phyloP scores from a whole-genome alignment of 2,797 vertebrate genomes.

The Clarias platycephalus region DNA sequence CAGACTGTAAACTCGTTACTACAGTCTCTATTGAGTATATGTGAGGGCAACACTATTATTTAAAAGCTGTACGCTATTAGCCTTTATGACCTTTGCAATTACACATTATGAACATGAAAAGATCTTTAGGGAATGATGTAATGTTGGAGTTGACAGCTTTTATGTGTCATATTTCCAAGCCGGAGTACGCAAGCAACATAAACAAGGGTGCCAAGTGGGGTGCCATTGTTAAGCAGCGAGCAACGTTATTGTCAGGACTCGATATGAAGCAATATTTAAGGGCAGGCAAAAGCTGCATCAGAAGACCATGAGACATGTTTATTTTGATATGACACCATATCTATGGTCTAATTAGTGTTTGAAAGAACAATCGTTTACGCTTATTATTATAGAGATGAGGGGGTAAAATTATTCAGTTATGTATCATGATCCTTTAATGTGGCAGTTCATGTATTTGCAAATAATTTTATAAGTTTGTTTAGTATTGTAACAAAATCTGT shows the following conservation, averaged over 20 bases:
- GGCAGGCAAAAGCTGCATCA: background rate
- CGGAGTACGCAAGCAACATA: background rate
- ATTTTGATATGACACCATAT: no score
- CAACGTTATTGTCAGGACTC: background rate
- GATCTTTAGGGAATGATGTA: background rate
- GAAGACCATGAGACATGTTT: no score
- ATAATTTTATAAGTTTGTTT: no score
- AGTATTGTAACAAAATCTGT: no score
- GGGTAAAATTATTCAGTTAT: no score
- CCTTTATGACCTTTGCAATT: conserved; percentile 1
- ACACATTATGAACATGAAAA: conserved; percentile 4
- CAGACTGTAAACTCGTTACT: background rate
- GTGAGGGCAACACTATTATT: background rate
- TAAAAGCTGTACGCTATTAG: background rate
- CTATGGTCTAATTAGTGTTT: no score
- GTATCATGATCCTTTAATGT: no score
- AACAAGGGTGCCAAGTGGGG: no score
- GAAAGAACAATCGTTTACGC: no score
- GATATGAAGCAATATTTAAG: background rate
- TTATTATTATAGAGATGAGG: no score
- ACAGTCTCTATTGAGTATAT: background rate
- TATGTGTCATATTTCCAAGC: background rate
- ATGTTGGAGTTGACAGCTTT: background rate
- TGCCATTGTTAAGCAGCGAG: background rate
- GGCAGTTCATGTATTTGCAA: no score